Percentiles rank a stretch among this genome's conserved stretches.
Conservation (phyloP, 2,113 vertebrate species). For the Urocynchramus pylzowi region DNA sequence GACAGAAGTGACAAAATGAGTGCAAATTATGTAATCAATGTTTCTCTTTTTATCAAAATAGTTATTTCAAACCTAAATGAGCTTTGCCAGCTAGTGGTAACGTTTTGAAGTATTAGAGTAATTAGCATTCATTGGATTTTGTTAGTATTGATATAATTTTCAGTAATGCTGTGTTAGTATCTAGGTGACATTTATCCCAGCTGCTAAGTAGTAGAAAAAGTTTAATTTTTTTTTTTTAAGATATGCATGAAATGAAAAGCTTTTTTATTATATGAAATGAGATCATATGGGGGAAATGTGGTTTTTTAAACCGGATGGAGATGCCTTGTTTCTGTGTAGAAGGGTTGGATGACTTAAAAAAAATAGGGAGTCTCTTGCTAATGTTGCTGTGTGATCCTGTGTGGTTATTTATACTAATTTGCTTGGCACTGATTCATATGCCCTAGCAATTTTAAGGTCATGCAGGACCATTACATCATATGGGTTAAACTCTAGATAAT, state of each 20-base stretch:
- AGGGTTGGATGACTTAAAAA: neutral
- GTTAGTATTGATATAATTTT: slow-evolving; percentile 4
- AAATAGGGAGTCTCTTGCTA: neutral
- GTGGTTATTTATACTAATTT: neutral
- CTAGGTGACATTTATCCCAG: neutral
- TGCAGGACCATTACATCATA: neutral
- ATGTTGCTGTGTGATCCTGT: neutral
- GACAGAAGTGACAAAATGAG: slow-evolving; percentile 58
- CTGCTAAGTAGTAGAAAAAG: neutral
- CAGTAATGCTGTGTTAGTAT: neutral
- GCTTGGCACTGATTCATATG: neutral
- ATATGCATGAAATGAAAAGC: neutral
- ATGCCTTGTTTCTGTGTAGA: neutral
- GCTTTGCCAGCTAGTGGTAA: neutral
- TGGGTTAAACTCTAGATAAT: neutral
- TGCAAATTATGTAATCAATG: slow-evolving; percentile 48
- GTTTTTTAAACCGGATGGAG: neutral
- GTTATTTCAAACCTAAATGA: slow-evolving; percentile 26
- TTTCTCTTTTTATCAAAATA: slow-evolving; percentile 26
- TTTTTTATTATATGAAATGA: neutral
- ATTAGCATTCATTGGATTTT: neutral
- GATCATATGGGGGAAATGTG: neutral
- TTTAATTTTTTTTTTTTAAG: neutral
- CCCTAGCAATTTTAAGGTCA: neutral
- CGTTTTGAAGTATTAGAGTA: neutral